phyloP scores from a whole-genome alignment of 2,888 invertebrate species.

The Vannuccia rotundouncinata region DNA sequence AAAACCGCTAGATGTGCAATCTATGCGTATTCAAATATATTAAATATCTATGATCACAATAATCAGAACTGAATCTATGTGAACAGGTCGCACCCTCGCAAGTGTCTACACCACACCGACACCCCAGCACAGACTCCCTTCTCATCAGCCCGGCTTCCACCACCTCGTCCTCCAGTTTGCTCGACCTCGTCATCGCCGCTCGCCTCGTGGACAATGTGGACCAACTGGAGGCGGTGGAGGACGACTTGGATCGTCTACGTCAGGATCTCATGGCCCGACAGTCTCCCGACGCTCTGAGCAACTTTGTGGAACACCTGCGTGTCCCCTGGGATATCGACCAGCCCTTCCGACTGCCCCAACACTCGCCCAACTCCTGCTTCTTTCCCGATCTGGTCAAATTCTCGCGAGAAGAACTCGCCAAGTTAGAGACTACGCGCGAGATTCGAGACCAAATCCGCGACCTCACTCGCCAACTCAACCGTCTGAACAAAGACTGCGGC shows the following conservation, averaged over 20 bases:
- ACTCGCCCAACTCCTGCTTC: neutral
- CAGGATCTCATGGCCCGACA: neutral
- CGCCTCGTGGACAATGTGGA: neutral
- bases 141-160: neutral
- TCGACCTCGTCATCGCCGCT: neutral
- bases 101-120: neutral
- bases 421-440: neutral
- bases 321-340: neutral
- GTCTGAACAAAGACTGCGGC: neutral
- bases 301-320: neutral
- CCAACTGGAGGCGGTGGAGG: neutral
- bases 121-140: neutral
- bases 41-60: too few species aligned
- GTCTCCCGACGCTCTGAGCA: neutral
- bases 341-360: neutral
- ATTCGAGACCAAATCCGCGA: neutral
- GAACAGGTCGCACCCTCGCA: too few species aligned
- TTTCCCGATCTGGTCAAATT: neutral
- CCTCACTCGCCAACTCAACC: neutral
- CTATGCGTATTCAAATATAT: too few species aligned
- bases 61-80: too few species aligned
- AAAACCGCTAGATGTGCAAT: too few species aligned
- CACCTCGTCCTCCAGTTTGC: neutral
- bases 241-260: neutral
- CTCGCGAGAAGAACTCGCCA: neutral